Conservation (phyloP, 2,113 vertebrate species). For the Alexandromys fortis region DNA sequence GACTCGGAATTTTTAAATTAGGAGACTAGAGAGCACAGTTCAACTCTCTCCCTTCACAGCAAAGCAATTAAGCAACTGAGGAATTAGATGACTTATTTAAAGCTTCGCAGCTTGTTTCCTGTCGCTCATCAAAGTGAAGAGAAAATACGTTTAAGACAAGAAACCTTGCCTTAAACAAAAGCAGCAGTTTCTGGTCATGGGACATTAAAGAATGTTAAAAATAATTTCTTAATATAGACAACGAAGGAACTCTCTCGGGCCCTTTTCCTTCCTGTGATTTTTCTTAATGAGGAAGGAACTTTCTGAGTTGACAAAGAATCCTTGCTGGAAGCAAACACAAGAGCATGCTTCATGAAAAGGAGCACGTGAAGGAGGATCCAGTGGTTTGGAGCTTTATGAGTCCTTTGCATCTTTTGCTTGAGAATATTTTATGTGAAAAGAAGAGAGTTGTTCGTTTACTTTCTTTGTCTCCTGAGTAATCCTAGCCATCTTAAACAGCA, state of each 20-base stretch:
- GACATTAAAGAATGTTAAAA: slow-evolving; percentile 6
- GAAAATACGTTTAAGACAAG: not conserved
- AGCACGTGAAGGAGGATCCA: not conserved
- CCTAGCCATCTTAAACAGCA: not conserved
- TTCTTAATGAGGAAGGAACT: slow-evolving; percentile 31
- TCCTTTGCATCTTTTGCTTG: not conserved
- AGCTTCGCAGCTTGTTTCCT: not conserved
- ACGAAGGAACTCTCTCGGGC: not conserved
- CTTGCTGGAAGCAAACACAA: not conserved
- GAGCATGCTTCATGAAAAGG: too few species aligned
- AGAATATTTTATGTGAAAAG: not conserved
- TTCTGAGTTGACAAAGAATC: not conserved
- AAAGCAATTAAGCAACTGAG: not conserved
- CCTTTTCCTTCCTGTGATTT: slow-evolving; percentile 24
- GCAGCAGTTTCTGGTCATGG: not conserved
- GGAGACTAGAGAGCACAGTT: not conserved
- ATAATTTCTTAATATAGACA: slow-evolving; percentile 32
- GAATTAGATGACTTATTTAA: slow-evolving; percentile 24
- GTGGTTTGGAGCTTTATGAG: not conserved
- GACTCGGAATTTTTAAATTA: not conserved
- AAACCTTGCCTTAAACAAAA: slow-evolving; percentile 39
- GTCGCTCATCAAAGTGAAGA: not conserved
- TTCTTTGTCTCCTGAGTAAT: not conserved
- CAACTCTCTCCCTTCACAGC: not conserved
- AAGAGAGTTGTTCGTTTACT: not conserved